Conservation (phyloP, 2,888 invertebrate species). For the Papilio elwesi region DNA sequence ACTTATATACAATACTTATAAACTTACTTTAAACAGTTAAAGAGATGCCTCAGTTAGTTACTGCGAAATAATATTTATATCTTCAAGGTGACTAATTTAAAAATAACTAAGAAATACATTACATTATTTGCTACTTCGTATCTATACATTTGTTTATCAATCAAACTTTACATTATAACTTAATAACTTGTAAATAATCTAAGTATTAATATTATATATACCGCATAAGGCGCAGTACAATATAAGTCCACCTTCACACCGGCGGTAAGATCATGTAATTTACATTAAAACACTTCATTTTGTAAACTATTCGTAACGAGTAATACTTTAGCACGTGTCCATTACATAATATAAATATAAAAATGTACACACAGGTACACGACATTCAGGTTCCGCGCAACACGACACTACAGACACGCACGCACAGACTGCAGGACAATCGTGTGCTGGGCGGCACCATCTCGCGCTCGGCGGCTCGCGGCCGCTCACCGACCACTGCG, state of each 20-base stretch:
- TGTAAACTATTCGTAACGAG: background rate
- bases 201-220: background rate
- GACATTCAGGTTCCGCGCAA: background rate
- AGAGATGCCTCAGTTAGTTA: too few species aligned
- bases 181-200: background rate
- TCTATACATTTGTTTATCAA: background rate
- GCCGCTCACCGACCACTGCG: background rate
- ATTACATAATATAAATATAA: background rate
- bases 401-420: too few species aligned
- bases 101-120: too few species aligned
- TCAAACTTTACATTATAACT: too few species aligned
- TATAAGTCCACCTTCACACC: too few species aligned
- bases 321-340: background rate
- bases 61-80: too few species aligned
- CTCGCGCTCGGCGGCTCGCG: background rate
- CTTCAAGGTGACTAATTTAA: too few species aligned
- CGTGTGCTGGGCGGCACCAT: too few species aligned
- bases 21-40: too few species aligned
- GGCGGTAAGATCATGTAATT: too few species aligned
- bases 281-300: background rate
- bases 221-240: too few species aligned
- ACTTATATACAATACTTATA: background rate
- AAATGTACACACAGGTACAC: background rate
- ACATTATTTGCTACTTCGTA: background rate
- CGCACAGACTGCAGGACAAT: too few species aligned